These are phyloP conservation scores for Ariopsis seemanni DNA, from an alignment of 2,113 vertebrate genomes.

Conservation along the genomic window DNA sequence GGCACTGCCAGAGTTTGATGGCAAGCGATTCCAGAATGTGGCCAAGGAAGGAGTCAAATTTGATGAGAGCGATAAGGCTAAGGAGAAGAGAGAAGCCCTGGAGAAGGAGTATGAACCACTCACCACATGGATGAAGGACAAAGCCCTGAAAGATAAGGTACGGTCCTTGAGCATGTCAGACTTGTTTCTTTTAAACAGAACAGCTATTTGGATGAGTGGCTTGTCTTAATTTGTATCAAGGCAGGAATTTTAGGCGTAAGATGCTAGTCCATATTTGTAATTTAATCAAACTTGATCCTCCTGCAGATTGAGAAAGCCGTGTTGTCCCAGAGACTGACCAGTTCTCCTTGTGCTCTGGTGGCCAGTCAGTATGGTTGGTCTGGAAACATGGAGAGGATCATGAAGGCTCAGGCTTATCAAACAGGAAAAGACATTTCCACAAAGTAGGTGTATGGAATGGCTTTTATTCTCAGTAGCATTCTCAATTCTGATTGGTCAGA, in stretches of 20 bases:
- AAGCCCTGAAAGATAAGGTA: slow-evolving; percentile 93
- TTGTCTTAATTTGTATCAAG: too few species aligned
- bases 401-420: slow-evolving; percentile 99
- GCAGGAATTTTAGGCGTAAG: too few species aligned
- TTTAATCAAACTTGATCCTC: not conserved
- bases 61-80: slow-evolving; percentile 92
- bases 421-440: slow-evolving; percentile 99
- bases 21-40: slow-evolving; percentile 97
- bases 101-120: slow-evolving; percentile 96
- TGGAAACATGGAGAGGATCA: slow-evolving; percentile 99
- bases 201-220: too few species aligned
- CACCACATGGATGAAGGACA: slow-evolving; percentile 96
- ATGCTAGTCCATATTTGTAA: not conserved
- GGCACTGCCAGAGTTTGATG: slow-evolving; percentile 95
- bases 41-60: slow-evolving; percentile 97
- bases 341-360: slow-evolving; percentile 92
- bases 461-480: not conserved
- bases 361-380: slow-evolving; percentile 99
- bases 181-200: not conserved
- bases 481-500: not conserved
- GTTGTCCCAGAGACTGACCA: slow-evolving; percentile 90
- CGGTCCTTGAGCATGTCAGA: not conserved
- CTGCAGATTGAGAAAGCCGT: slow-evolving; percentile 92
- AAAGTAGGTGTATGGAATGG: slow-evolving; percentile 74
- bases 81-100: slow-evolving; percentile 86